Conservation (phyloP, 1,140 invertebrate species). For the Bombus turneri region DNA sequence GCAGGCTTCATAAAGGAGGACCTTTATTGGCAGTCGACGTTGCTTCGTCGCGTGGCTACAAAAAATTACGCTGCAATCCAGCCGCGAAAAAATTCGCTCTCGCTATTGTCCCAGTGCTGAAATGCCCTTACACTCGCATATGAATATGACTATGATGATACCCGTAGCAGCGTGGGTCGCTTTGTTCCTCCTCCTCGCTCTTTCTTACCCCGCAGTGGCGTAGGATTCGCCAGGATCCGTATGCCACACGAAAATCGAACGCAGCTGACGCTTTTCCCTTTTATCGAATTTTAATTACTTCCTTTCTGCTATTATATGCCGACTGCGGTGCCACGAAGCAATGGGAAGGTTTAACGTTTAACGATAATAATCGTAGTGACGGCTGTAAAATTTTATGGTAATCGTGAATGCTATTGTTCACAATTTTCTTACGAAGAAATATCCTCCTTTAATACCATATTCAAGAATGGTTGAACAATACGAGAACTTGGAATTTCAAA, state of each 20-base stretch:
- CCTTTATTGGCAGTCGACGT: constrained; percentile 38
- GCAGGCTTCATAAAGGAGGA: constrained; percentile 8
- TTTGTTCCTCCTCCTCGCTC: constrained; percentile 66
- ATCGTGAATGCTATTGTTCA: background rate
- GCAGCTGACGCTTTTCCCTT: constrained; percentile 1
- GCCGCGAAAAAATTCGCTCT: constrained; percentile 11
- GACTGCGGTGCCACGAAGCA: background rate
- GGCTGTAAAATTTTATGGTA: background rate
- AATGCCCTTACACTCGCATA: constrained; percentile 60
- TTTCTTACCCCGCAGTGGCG: constrained; percentile 26
- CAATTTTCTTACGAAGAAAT: too few species aligned
- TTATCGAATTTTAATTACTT: constrained; percentile 18
- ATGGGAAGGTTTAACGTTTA: background rate
- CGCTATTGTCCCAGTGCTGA: constrained; percentile 41
- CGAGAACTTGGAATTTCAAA: background rate
- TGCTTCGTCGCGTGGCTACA: constrained; percentile 33
- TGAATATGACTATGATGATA: constrained; percentile 72
- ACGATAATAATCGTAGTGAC: background rate
- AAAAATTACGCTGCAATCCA: background rate
- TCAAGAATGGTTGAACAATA: background rate
- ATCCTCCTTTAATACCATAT: too few species aligned
- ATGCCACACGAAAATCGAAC: background rate
- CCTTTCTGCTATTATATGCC: background rate
- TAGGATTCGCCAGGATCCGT: constrained; percentile 7
- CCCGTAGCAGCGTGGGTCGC: constrained; percentile 69